These are phyloP conservation scores for Serinus canaria DNA, from an alignment of 2,113 vertebrate species.

Conservation along the genomic window DNA sequence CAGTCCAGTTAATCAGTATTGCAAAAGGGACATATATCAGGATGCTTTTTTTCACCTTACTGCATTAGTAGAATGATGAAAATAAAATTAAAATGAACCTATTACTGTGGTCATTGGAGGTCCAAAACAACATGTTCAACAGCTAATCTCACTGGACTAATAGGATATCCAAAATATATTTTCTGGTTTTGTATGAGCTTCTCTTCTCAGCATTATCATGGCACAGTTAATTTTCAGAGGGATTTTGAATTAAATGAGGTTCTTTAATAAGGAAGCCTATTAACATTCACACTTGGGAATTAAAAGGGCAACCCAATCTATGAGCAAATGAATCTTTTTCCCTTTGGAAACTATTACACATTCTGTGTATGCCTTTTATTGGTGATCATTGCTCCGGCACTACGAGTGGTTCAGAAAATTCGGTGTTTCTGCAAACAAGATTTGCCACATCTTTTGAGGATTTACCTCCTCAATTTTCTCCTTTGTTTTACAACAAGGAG, in stretches of 20 bases:
- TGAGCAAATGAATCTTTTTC: not conserved
- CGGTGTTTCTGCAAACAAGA: not conserved
- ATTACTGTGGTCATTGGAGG: not conserved
- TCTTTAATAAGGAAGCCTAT: slow-evolving; percentile 8
- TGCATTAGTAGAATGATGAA: not conserved
- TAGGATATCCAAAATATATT: not conserved
- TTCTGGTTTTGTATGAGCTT: not conserved
- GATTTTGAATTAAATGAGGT: slow-evolving; percentile 34
- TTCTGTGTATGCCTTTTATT: not conserved
- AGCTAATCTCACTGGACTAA: not conserved
- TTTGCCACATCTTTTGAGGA: not conserved
- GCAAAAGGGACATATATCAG: not conserved
- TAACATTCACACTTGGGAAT: not conserved
- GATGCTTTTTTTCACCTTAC: not conserved
- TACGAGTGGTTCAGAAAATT: not conserved
- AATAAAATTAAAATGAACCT: not conserved
- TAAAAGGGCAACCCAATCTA: not conserved
- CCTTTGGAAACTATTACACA: not conserved
- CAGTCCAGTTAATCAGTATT: not conserved
- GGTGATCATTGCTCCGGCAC: not conserved
- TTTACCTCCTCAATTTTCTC: not conserved
- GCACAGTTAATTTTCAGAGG: not conserved
- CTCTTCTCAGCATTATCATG: not conserved
- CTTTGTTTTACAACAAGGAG: not conserved
- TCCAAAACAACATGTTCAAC: not conserved